Conservation (phyloP, 2,113 vertebrate genomes). For the Pycnonotus jocosus region DNA sequence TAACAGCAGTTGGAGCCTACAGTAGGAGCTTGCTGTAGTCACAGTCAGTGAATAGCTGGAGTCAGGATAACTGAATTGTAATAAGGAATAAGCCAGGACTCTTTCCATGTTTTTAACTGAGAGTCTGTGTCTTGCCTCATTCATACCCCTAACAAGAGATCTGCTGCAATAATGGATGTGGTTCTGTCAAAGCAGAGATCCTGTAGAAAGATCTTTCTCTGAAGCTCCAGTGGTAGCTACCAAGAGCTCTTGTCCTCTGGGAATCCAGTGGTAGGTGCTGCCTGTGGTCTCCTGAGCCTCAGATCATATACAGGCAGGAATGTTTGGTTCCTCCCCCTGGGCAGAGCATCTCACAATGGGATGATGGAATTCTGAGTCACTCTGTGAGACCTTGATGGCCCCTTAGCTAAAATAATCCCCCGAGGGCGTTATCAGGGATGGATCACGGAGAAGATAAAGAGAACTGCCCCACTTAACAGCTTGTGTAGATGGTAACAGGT, state of each 20-base stretch:
- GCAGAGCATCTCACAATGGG: background rate
- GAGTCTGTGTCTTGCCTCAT: background rate
- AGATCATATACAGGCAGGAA: background rate
- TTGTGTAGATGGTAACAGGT: background rate
- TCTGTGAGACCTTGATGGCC: background rate
- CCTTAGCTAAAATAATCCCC: background rate
- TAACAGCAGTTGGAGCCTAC: background rate
- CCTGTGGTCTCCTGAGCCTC: background rate
- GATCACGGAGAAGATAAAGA: background rate
- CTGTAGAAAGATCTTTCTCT: background rate
- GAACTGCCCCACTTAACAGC: background rate
- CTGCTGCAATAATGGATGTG: background rate
- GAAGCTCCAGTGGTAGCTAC: too few relatives aligned
- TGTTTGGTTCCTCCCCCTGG: background rate
- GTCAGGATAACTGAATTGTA: background rate
- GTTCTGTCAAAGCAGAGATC: background rate
- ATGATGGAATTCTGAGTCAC: background rate
- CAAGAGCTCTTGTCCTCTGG: background rate
- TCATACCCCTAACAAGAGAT: background rate
- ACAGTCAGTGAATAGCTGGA: too few relatives aligned
- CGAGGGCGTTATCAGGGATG: background rate
- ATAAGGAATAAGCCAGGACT: background rate
- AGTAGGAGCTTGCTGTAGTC: background rate
- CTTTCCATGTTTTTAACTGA: background rate
- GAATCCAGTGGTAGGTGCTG: background rate